Percentiles rank a stretch among this genome's conserved stretches.
phyloP scores from a whole-genome alignment of 2,113 vertebrate genomes.

The Spilogale gracilis region DNA sequence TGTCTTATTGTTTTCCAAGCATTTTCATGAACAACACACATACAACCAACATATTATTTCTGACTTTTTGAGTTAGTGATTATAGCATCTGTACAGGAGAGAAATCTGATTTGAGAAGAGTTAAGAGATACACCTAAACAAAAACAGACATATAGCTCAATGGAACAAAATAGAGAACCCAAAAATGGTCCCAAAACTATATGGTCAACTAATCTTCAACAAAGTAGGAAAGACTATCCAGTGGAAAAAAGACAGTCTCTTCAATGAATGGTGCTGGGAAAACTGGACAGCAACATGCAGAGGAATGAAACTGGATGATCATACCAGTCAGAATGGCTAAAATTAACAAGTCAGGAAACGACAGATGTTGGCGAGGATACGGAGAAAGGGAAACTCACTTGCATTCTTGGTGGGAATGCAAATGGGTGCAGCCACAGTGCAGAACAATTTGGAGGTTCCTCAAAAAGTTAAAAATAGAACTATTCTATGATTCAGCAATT shows the following conservation, averaged over 20 bases:
- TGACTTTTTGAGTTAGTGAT: slow-evolving; percentile 7
- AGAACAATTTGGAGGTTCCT: neutral
- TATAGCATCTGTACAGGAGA: slow-evolving; percentile 6
- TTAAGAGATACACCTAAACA: neutral
- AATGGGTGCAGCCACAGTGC: neutral
- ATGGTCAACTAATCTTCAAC: no score
- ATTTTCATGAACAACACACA: neutral
- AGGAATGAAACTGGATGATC: neutral
- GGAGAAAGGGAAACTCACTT: neutral
- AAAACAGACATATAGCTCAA: neutral
- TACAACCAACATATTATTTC: neutral
- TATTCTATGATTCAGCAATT: neutral
- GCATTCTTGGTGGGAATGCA: neutral
- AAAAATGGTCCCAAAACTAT: no score
- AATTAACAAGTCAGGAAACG: neutral
- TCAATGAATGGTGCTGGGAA: no score
- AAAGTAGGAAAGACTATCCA: no score
- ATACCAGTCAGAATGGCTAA: neutral
- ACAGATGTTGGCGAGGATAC: neutral
- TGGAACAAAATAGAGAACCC: neutral
- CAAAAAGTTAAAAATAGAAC: neutral
- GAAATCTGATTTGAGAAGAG: slow-evolving; percentile 32
- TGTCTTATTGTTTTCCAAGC: neutral
- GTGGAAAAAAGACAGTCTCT: no score
- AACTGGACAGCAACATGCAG: no score